Evolutionary conservation across 2,888 invertebrate species (phyloP), one percentile per base, ranked within the genome.

Genomic region (Noctuana brunneofusca): DNA sequence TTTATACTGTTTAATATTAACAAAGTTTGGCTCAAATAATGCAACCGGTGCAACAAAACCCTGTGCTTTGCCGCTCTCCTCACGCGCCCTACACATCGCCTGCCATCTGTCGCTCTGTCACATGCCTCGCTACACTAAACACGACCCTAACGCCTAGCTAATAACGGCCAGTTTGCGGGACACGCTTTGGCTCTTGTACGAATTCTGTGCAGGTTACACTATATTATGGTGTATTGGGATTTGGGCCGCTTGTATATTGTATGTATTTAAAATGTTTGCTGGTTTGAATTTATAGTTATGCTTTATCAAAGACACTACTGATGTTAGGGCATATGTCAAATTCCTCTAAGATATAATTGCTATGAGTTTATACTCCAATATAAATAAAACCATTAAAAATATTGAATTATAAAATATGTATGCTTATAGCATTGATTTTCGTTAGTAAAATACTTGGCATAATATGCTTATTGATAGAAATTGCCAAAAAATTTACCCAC

Each of bases 91-190:
- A 76, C 81, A 86, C 83, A 85, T 86, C 84, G 88, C 88, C 88
- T 87, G 86, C 86, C 87, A 82, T 80, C 67, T 81, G 80, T 83
- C 80, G 86, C 86, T 84, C 81, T 82, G 80, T 83, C 88, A 88
- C 87, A 80, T 79, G 88, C 87, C 89, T 89, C 82, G 88, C 88
- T 83, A 89, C 86, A 86, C 88, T 86, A 85, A 88, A 89, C 81
- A 81, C 80, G 78, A 82, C 79, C 77, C 73, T 87, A 86, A 86
- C 82, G 80, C 85, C 76, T 77, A 68, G 82, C 81, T 83, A 76
- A 73, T 81, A 81, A 81, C 77, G 79, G 75, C 76, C 68, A 63
- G 53, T 49, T 54, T 38, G 50, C 49, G 66, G 58, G 59, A 58
- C 53, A 65, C 69, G 78, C 78, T 80, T 75, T 74, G 73, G 76